Base-by-base conservation (phyloP, 1,140 invertebrate species). In the Carcinoscorpius rotundicauda region DNA sequence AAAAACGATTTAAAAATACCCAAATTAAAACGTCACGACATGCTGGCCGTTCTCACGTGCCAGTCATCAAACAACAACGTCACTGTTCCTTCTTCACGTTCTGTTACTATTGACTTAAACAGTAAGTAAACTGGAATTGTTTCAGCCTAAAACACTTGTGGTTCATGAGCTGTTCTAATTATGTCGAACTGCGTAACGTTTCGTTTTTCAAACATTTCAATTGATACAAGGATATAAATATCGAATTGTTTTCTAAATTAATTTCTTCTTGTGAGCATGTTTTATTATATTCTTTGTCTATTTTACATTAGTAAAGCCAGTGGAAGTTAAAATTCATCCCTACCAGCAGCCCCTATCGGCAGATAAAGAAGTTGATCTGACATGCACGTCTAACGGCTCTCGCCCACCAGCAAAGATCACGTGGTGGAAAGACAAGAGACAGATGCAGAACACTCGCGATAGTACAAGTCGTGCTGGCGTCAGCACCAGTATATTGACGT, bases 331-430 rank as follows among this genome's bases (percentile, higher is more conserved):
- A 73, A 87, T 92, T 67, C 75, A 87, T 58, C 87, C 85, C 10
- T 83, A 86, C 9, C 86, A 86, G 76, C 86, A 89, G 73, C 86
- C 88, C 0, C 77, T 93, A 64, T 91, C 89, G 56, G 88, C 88
- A 3, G 86, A 85, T 51, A 82, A 87, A 71, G 81, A 84, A 73
- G 90, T 91, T 77, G 88, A 92, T 73, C 81, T 93, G 3, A 80
- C 89, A 59, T 93, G 90, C 76, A 85, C 86, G 74, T 89, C 88
- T 71, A 86, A 86, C 58, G 91, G 91, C 11, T 91, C 90, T 3
- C 79, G 89, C 71, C 91, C 91, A 3, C 85, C 87, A 3, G 89
- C 90, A 6, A 84, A 81, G 58, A 86, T 93, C 65, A 91, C 87
- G n/a, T 93, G 91, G 91, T 89, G 88, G 73, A 85, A 86, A 53